These are phyloP conservation scores for Todus mexicanus DNA, from an alignment of 2,797 vertebrate genomes.

Conservation along the genomic window DNA sequence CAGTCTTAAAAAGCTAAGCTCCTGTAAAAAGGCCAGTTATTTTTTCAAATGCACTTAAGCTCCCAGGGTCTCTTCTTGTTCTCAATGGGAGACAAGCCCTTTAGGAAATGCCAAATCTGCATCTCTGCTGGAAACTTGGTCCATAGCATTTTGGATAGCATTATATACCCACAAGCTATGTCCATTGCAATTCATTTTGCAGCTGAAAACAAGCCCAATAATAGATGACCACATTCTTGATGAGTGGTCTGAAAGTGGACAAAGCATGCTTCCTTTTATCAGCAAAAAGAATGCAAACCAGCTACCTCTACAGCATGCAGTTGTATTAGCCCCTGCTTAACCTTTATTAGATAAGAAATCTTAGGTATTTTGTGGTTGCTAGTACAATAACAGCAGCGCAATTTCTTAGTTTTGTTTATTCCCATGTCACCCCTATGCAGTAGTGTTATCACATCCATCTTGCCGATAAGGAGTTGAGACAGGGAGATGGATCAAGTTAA, in stretches of 20 bases:
- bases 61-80: background rate
- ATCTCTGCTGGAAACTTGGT: background rate
- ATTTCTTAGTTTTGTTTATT: background rate
- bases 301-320: background rate
- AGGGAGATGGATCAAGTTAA: background rate
- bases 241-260: background rate
- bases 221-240: background rate
- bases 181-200: background rate
- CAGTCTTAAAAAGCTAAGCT: background rate
- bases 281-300: background rate
- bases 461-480: background rate
- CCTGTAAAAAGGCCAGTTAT: background rate
- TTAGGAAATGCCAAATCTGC: conserved; percentile 29
- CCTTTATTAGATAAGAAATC: background rate
- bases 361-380: background rate
- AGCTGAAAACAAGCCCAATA: background rate
- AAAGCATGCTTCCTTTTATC: background rate
- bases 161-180: background rate
- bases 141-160: background rate
- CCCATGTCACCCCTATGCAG: background rate
- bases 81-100: background rate
- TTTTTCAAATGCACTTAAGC: background rate
- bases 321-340: background rate
- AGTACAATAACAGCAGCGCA: background rate
- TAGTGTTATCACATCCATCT: background rate